These are phyloP conservation scores for Misgurnus anguillicaudatus DNA, from an alignment of 2,113 vertebrate species.

Conservation along the genomic window DNA sequence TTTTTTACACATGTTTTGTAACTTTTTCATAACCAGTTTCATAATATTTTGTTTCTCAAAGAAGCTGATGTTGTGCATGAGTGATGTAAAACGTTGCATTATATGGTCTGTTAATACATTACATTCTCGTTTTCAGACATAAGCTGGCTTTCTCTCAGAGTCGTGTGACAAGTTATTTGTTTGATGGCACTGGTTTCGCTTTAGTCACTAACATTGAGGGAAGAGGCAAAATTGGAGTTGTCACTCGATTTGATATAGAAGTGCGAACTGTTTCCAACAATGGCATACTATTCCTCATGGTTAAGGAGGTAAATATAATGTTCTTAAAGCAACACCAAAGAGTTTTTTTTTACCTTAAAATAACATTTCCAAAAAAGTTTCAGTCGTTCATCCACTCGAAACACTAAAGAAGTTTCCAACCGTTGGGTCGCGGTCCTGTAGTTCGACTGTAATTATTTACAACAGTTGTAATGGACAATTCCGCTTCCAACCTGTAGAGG, in stretches of 20 bases:
- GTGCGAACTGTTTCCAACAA: constrained; percentile 87
- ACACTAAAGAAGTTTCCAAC: too few species aligned
- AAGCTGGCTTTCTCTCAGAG: constrained; percentile 96
- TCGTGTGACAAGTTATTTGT: constrained; percentile 90
- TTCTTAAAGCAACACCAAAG: too few species aligned
- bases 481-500: too few species aligned
- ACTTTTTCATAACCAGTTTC: too few species aligned
- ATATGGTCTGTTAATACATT: not conserved
- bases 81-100: not conserved
- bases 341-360: too few species aligned
- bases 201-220: constrained; percentile 88
- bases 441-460: too few species aligned
- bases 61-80: not conserved
- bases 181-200: constrained; percentile 92
- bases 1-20: too few species aligned
- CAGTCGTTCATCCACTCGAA: too few species aligned
- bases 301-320: constrained; percentile 82
- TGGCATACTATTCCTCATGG: constrained; percentile 89
- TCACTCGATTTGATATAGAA: constrained; percentile 94
- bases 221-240: constrained; percentile 80
- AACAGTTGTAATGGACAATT: too few species aligned
- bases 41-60: too few species aligned
- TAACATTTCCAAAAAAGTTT: too few species aligned
- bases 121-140: constrained; percentile 70
- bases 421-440: too few species aligned